Evolutionary conservation across 2,113 vertebrate species (phyloP).

Genomic region (Prunella fulvescens): DNA sequence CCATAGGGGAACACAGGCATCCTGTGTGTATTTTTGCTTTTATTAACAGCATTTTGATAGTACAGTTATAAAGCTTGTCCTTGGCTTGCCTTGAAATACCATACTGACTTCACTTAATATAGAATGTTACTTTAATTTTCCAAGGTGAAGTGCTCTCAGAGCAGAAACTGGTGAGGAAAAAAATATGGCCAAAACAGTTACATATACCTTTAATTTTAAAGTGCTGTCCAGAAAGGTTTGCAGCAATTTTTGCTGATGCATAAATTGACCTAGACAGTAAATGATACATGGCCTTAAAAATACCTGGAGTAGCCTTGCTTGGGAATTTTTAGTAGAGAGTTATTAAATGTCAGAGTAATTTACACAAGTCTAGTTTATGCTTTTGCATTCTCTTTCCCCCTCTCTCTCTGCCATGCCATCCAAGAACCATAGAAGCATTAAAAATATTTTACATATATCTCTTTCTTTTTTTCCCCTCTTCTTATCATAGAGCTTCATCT

Average conservation of each 20-base stretch:
- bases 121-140: constrained; percentile 59
- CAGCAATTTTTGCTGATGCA: constrained; percentile 51
- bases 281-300: constrained; percentile 52
- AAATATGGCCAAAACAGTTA: constrained; percentile 17
- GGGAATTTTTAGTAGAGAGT: constrained; percentile 52
- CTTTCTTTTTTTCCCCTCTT: background rate
- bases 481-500: background rate
- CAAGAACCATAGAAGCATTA: background rate
- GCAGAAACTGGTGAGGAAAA: constrained; percentile 27
- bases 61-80: constrained; percentile 50
- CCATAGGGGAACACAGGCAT: background rate
- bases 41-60: constrained; percentile 60
- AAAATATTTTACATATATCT: background rate
- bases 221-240: constrained; percentile 26
- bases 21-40: constrained; percentile 39
- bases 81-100: constrained; percentile 59
- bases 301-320: constrained; percentile 51
- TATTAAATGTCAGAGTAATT: constrained; percentile 67
- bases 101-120: constrained; percentile 32
- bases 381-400: constrained; percentile 8
- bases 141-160: constrained; percentile 18
- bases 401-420: background rate
- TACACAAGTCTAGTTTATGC: constrained; percentile 36
- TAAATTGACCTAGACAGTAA: constrained; percentile 58
- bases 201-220: constrained; percentile 58